These are phyloP conservation scores for Idris sp. DNA, from an alignment of 1,140 invertebrate species.

Conservation along the genomic window DNA sequence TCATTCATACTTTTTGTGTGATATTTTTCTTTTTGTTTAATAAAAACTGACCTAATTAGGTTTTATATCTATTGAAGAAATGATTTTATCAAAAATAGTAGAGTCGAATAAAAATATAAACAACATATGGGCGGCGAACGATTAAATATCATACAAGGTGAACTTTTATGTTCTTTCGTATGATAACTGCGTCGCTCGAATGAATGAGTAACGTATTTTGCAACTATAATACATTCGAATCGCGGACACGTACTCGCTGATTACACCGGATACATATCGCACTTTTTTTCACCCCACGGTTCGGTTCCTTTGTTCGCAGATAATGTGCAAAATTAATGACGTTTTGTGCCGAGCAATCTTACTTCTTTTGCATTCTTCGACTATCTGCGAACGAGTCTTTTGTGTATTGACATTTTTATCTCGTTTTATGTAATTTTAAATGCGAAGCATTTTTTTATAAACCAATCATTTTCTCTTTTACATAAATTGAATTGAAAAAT, in stretches of 20 bases:
- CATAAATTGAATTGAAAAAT: too few relatives aligned
- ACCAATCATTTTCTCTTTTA: too few relatives aligned
- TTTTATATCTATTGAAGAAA: slow-evolving; percentile 1
- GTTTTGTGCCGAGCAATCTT: slow-evolving; percentile 11
- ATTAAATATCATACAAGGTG: slow-evolving; percentile 45
- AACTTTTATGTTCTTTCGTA: slow-evolving; percentile 42
- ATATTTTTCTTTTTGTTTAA: too few relatives aligned
- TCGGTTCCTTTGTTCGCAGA: slow-evolving; percentile 47
- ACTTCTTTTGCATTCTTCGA: slow-evolving; percentile 16
- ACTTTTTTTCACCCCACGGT: slow-evolving; percentile 26
- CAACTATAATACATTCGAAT: slow-evolving; percentile 40
- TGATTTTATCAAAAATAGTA: slow-evolving; percentile 23
- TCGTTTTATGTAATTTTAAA: too few relatives aligned
- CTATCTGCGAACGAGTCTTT: slow-evolving; percentile 4
- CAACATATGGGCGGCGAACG: slow-evolving; percentile 39
- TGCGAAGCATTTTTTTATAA: too few relatives aligned
- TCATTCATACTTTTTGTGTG: too few relatives aligned
- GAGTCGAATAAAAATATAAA: slow-evolving; percentile 24
- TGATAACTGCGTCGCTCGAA: slow-evolving; percentile 38
- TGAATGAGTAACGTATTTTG: slow-evolving; percentile 54
- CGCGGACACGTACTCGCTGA: slow-evolving; percentile 31
- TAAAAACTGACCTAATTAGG: slow-evolving; percentile 21
- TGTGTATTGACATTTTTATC: slow-evolving; percentile 1
- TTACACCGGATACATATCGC: slow-evolving; percentile 39
- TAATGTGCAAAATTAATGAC: slow-evolving; percentile 49